A percentile compares a stretch with the other conserved stretches of the same genome.
These are phyloP conservation scores for Hedychridium roseum DNA, from an alignment of 2,888 invertebrate species.

Conservation along the genomic window DNA sequence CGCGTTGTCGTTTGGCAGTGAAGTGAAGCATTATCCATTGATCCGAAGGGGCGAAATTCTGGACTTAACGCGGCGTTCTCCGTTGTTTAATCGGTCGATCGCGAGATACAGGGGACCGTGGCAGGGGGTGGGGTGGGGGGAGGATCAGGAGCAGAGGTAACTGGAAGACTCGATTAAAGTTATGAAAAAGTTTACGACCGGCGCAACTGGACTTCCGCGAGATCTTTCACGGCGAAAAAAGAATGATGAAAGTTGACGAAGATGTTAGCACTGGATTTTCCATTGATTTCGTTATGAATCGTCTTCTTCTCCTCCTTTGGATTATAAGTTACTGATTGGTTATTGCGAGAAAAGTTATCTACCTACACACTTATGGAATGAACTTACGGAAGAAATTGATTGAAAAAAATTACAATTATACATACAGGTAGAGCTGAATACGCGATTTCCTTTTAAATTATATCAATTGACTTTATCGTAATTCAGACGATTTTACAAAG, in stretches of 20 bases:
- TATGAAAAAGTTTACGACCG: conserved; percentile 45
- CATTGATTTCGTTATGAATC: conserved; percentile 14
- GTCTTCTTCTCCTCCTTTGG: not conserved
- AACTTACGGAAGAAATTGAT: no score
- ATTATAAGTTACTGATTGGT: no score
- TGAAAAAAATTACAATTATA: no score
- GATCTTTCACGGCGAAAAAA: not conserved
- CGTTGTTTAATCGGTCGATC: conserved; percentile 1
- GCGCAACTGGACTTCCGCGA: no score
- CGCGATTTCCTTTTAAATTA: no score
- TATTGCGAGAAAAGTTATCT: no score
- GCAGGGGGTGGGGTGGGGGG: conserved; percentile 9
- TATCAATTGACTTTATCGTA: no score
- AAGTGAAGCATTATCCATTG: not conserved
- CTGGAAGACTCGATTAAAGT: conserved; percentile 44
- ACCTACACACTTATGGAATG: no score
- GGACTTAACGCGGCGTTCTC: not conserved
- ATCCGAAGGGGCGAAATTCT: not conserved
- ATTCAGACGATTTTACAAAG: no score
- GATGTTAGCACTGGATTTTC: conserved; percentile 7
- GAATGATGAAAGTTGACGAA: not conserved
- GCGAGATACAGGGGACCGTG: not conserved
- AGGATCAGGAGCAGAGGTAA: conserved; percentile 8
- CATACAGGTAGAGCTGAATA: no score
- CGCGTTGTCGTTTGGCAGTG: no score